Conservation (phyloP, 1,140 invertebrate genomes). For the Conus betulinus region DNA sequence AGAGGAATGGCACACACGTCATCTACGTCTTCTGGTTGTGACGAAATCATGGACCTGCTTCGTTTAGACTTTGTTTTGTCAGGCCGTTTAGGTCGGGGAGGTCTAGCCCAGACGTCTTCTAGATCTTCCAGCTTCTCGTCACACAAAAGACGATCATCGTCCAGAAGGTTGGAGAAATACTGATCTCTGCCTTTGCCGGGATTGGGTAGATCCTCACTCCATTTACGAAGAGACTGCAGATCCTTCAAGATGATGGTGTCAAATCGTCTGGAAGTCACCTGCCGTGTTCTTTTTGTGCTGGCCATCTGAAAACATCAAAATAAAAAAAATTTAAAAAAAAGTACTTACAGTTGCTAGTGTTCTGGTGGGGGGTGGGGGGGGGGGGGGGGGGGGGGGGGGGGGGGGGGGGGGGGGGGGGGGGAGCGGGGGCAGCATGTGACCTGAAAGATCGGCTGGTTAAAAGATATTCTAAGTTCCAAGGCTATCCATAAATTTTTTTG, state of each 20-base stretch:
- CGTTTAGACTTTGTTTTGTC: not conserved
- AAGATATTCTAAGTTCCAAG: too few relatives aligned
- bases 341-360: too few relatives aligned
- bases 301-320: not conserved
- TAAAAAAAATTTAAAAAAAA: too few relatives aligned
- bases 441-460: too few relatives aligned
- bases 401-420: too few relatives aligned
- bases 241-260: constrained; percentile 18
- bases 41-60: too few relatives aligned
- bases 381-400: too few relatives aligned
- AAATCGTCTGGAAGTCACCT: not conserved
- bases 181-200: not conserved
- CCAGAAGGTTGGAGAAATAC: not conserved
- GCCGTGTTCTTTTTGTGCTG: not conserved
- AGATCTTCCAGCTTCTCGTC: constrained; percentile 22
- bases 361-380: too few relatives aligned
- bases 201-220: not conserved
- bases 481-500: too few relatives aligned
- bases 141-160: constrained; percentile 15
- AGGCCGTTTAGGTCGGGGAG: not conserved
- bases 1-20: not conserved
- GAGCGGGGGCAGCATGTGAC: too few relatives aligned
- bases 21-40: not conserved
- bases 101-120: not conserved
- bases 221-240: not conserved